Percentiles rank a stretch among this genome's conserved stretches.
These are phyloP conservation scores for Bombyx mandarina DNA, from an alignment of 1,140 invertebrate species.

Conservation along the genomic window DNA sequence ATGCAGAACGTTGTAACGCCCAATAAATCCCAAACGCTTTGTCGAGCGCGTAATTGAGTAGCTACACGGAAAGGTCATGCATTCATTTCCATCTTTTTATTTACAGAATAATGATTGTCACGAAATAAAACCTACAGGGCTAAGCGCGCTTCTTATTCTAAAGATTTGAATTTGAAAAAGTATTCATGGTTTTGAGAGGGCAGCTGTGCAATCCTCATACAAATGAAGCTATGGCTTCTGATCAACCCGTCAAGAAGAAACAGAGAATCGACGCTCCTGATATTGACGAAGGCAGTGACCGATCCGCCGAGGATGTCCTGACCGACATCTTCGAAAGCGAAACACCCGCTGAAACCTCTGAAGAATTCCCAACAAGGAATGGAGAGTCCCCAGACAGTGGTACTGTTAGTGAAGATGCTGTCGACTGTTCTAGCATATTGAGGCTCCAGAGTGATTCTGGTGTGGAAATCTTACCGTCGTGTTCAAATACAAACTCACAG, in stretches of 20 bases:
- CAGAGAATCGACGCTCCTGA: slow-evolving; percentile 74
- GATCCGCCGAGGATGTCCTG: slow-evolving; percentile 51
- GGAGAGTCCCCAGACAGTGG: slow-evolving; percentile 63
- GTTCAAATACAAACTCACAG: slow-evolving; percentile 37
- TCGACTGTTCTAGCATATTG: slow-evolving; percentile 55
- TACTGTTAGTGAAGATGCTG: slow-evolving; percentile 65
- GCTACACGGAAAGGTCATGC: slow-evolving; percentile 66
- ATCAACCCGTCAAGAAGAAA: slow-evolving; percentile 84
- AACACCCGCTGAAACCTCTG: slow-evolving; percentile 40
- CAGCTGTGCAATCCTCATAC: slow-evolving; percentile 33
- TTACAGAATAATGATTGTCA: slow-evolving; percentile 41
- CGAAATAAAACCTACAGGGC: slow-evolving; percentile 15
- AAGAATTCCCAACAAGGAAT: slow-evolving; percentile 48
- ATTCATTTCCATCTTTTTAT: slow-evolving; percentile 52
- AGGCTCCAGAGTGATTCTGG: slow-evolving; percentile 37
- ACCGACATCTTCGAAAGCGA: slow-evolving; percentile 56
- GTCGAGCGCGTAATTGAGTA: slow-evolving; percentile 69
- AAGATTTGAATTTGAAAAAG: slow-evolving; percentile 13
- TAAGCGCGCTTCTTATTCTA: slow-evolving; percentile 7
- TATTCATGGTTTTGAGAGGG: slow-evolving; percentile 46
- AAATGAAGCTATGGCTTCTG: slow-evolving; percentile 73
- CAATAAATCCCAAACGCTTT: slow-evolving; percentile 42
- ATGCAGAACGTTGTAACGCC: slow-evolving; percentile 8
- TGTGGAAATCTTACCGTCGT: slow-evolving; percentile 46
- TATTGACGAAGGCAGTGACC: slow-evolving; percentile 72